Evolutionary conservation across 2,797 vertebrate species (phyloP).

Genomic region (Threskiornis aethiopicus): DNA sequence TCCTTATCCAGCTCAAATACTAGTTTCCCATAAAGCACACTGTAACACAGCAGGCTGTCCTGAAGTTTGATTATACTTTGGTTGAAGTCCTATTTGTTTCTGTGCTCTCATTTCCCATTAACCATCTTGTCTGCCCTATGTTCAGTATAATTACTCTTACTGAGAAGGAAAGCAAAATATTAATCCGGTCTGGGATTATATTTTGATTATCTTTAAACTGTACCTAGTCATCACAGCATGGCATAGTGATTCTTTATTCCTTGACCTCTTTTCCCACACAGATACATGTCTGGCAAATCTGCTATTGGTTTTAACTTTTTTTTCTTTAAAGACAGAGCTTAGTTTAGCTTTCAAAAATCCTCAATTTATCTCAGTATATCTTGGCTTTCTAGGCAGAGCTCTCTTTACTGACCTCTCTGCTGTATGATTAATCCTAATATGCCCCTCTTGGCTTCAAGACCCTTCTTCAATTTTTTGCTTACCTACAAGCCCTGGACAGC

Average conservation of each 20-base stretch:
- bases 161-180: constrained; percentile 12
- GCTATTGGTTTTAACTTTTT: not conserved
- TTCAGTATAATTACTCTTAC: not conserved
- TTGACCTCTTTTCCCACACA: not conserved
- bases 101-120: not conserved
- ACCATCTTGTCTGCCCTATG: not conserved
- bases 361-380: not conserved
- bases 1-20: not conserved
- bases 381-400: not conserved
- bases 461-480: not conserved
- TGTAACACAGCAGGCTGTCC: not conserved
- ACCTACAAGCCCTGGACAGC: not conserved
- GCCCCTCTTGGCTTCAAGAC: fast-evolving
- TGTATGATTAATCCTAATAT: not conserved
- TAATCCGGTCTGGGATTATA: not conserved
- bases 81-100: not conserved
- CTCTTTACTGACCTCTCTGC: not conserved
- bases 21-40: not conserved
- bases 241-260: not conserved
- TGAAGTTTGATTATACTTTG: not conserved
- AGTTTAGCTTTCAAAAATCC: not conserved
- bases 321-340: not conserved
- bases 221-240: not conserved
- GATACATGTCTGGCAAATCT: not conserved
- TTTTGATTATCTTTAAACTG: constrained; percentile 2